phyloP scores from a whole-genome alignment of 2,113 vertebrate genomes.

The Felis catus region F.catus_Fca126_mat1.0 CM031423.1:69081001-69081500 shows the following conservation, averaged over 20 bases:
- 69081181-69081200: neutral
- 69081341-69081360: slow-evolving; percentile 13
- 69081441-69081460: neutral
- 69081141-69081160: neutral
- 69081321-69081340: neutral
- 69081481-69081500: neutral
- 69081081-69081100: slow-evolving; percentile 4
- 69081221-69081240: neutral
- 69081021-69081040: neutral
- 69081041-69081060: neutral
- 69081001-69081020: neutral
- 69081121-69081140: neutral
- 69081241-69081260: slow-evolving; percentile 19
- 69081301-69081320: neutral
- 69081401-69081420: neutral
- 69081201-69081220: slow-evolving; percentile 33
- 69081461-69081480: neutral
- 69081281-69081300: neutral
- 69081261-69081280: neutral
- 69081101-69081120: neutral
- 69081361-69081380: neutral
- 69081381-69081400: neutral
- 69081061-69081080: neutral
- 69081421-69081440: neutral
- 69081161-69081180: neutral